A percentile compares a stretch with the other conserved stretches of the same genome.
Evolutionary conservation across 2,797 vertebrate genomes (phyloP).

Genomic region (Peromyscus attwateri): DNA sequence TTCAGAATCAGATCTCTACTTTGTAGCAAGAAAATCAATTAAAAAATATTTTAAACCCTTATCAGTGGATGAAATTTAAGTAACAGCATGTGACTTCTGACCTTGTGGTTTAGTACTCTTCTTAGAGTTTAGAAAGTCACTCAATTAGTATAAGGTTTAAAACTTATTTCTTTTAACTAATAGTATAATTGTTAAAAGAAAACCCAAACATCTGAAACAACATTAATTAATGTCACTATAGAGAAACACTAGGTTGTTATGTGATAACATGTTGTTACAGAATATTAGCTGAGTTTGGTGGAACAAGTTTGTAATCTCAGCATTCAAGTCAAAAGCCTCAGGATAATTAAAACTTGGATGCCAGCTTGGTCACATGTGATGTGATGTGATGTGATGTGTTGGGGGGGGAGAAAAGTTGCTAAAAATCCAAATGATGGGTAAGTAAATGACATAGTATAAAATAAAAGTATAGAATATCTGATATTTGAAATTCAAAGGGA

Average conservation of each 20-base stretch:
- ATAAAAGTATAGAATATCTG: background rate
- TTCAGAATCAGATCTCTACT: background rate
- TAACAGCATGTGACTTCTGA: background rate
- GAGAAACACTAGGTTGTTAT: background rate
- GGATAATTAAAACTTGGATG: background rate
- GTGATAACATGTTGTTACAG: background rate
- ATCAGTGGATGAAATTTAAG: slow-evolving; percentile 8
- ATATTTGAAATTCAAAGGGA: background rate
- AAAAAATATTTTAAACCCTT: background rate
- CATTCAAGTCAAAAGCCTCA: background rate
- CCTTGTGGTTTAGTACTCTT: background rate
- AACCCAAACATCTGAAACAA: background rate
- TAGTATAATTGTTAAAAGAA: background rate
- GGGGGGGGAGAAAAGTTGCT: too few species aligned
- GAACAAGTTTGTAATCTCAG: too few species aligned
- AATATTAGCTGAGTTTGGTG: background rate
- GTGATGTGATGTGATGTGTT: background rate
- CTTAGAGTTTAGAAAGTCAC: background rate
- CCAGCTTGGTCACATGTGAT: background rate
- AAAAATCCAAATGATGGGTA: background rate
- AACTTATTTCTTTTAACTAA: background rate
- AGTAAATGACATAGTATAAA: background rate
- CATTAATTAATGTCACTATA: background rate
- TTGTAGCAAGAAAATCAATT: background rate
- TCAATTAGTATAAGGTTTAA: background rate